These are phyloP conservation scores for Cheilosia grossa DNA, from an alignment of 2,888 invertebrate species.

Conservation along the genomic window DNA sequence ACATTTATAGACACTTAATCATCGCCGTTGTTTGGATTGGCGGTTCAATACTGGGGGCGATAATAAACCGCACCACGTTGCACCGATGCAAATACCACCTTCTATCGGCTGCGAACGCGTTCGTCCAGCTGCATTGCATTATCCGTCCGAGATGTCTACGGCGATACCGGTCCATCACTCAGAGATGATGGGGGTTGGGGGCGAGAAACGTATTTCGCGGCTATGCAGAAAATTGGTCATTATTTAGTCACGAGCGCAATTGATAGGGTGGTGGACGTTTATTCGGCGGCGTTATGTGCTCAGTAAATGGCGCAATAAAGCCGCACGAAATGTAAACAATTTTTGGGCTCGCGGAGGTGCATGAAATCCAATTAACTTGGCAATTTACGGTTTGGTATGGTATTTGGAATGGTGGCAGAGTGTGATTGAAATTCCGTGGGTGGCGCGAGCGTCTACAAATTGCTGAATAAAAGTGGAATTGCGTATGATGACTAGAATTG, in stretches of 20 bases:
- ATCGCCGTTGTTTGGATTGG: constrained; percentile 22
- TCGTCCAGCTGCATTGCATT: constrained; percentile 41
- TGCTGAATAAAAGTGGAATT: not conserved
- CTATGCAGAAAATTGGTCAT: constrained; percentile 56
- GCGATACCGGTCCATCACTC: constrained; percentile 62
- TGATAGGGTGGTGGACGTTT: constrained; percentile 57
- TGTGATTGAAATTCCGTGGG: not conserved
- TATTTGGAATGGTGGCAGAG: constrained; percentile 25
- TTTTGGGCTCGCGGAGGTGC: constrained; percentile 42
- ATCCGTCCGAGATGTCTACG: constrained; percentile 32
- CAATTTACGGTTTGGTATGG: constrained; percentile 58
- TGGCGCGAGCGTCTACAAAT: not conserved
- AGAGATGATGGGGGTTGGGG: constrained; percentile 14
- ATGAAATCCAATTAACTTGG: constrained; percentile 69
- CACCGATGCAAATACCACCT: constrained; percentile 23
- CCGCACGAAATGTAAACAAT: constrained; percentile 63
- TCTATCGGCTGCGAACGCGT: not conserved
- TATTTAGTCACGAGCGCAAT: constrained; percentile 64
- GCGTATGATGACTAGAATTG: not conserved
- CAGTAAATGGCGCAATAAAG: constrained; percentile 67
- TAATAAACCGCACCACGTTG: constrained; percentile 42
- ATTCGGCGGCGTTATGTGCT: constrained; percentile 39
- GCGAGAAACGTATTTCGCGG: not conserved
- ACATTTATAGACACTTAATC: constrained; percentile 48
- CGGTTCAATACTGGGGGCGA: constrained; percentile 45